Conservation (phyloP, 2,888 invertebrate genomes). For the Thereva nobilitata region DNA sequence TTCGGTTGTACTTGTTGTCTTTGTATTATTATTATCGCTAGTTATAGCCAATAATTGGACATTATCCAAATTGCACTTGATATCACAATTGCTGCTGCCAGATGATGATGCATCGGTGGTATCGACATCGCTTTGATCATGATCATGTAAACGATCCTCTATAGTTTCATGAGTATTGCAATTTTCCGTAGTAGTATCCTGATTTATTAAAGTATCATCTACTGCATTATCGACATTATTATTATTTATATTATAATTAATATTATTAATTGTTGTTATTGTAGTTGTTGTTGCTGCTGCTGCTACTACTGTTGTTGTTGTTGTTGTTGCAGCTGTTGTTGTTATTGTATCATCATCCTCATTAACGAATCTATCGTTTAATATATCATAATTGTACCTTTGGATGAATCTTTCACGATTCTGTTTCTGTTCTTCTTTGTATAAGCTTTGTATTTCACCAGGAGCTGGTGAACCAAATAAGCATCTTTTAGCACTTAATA, state of each 20-base stretch:
- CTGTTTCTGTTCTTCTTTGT: conserved; percentile 27
- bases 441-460: conserved; percentile 28
- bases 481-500: conserved; percentile 34
- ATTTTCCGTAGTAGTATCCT: not conserved
- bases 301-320: not conserved
- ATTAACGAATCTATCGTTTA: conserved; percentile 22
- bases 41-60: conserved; percentile 15
- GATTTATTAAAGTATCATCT: not conserved
- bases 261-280: too few relatives aligned
- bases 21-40: conserved; percentile 18
- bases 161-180: not conserved
- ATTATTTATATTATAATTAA: not conserved
- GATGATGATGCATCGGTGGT: not conserved
- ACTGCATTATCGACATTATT: not conserved
- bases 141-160: conserved; percentile 16
- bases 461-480: conserved; percentile 37
- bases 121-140: too few relatives aligned
- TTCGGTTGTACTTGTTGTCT: conserved; percentile 2
- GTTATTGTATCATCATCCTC: not conserved
- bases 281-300: too few relatives aligned
- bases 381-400: conserved; percentile 27
- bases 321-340: not conserved
- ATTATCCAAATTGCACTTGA: conserved; percentile 31
- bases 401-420: conserved; percentile 22
- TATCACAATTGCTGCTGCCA: conserved; percentile 23